Base-by-base conservation (phyloP, 2,888 invertebrate genomes). In the Ochropleura leucogaster region DNA sequence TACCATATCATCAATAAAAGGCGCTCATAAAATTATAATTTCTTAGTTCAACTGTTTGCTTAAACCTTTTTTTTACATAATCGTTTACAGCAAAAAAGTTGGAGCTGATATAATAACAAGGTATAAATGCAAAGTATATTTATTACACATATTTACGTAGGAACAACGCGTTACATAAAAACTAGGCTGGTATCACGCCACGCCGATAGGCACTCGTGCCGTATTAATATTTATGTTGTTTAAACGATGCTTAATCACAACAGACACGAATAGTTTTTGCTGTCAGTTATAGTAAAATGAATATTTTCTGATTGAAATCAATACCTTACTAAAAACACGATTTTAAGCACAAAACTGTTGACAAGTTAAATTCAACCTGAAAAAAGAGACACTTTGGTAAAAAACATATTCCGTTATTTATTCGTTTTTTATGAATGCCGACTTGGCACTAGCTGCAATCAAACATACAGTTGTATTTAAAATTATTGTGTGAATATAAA, bases 221-320 rank as follows among this genome's bases (percentile, higher is more conserved):
- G 89, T 92, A 95, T 95, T 94, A 95, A 95, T 95, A 95, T 95
- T 93, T 90, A 95, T 94, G 91, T 88, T 89, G 89, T 91, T 92
- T 95, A 95, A 95, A 94, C 94, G 95, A 90, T 94, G 93, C 89
- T 92, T 95, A 94, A 95, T 94, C 92, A 93, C 94, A 90, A 89
- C 85, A 87, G 89, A 89, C 93, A 93, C 92, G 93, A 92, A 92
- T 75, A 62, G 65, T 85, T 86, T 86, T 86, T 87, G 72, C 77
- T 73, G 75, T 74, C 68, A 79, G 79, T 72, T 83, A 76, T 66
- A 86, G 85, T 85, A 69, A 85, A 86, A 87, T 82, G 62, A 83
- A 80, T 85, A 86, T 87, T 85, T 86, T 82, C 79, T 73, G 77
- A 86, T 81, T 83, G 78, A 85, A 86, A 86, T 87, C 77, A 74